A percentile compares a stretch with the other conserved stretches of the same genome.
Evolutionary conservation across 2,888 invertebrate genomes (phyloP).

Genomic region (Argynnis bischoffii): DNA sequence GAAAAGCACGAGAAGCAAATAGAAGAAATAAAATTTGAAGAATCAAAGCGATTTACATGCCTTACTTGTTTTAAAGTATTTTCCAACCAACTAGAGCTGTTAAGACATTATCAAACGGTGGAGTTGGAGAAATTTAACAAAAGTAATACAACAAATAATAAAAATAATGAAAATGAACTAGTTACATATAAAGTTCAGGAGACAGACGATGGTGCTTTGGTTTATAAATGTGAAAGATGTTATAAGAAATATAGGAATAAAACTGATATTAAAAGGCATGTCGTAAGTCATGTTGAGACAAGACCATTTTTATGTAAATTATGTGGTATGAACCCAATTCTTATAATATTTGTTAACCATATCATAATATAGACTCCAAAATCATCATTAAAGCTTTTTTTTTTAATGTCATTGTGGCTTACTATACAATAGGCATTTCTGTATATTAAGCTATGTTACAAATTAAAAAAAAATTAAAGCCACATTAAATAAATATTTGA

Average conservation of each 20-base stretch:
- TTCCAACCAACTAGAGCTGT: slow-evolving; percentile 28
- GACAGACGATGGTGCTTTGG: slow-evolving; percentile 34
- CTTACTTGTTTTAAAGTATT: slow-evolving; percentile 34
- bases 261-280: slow-evolving; percentile 52
- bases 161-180: slow-evolving; percentile 26
- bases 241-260: slow-evolving; percentile 49
- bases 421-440: no score
- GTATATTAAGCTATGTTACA: no score
- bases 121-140: slow-evolving; percentile 37
- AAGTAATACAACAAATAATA: slow-evolving; percentile 9
- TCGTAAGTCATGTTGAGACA: slow-evolving; percentile 50
- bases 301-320: slow-evolving; percentile 66
- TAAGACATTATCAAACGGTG: slow-evolving; percentile 32
- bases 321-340: slow-evolving; percentile 60
- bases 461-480: no score
- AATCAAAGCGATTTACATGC: slow-evolving; percentile 26
- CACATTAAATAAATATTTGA: no score
- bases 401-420: no score
- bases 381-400: no score
- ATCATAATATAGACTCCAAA: no score
- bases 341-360: slow-evolving; percentile 2
- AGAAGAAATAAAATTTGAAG: not conserved
- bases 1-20: not conserved
- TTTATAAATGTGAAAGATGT: slow-evolving; percentile 58
- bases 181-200: slow-evolving; percentile 39